These are phyloP conservation scores for Helicolenus hilgendorfi DNA, from an alignment of 2,797 vertebrate genomes.

Conservation along the genomic window DNA sequence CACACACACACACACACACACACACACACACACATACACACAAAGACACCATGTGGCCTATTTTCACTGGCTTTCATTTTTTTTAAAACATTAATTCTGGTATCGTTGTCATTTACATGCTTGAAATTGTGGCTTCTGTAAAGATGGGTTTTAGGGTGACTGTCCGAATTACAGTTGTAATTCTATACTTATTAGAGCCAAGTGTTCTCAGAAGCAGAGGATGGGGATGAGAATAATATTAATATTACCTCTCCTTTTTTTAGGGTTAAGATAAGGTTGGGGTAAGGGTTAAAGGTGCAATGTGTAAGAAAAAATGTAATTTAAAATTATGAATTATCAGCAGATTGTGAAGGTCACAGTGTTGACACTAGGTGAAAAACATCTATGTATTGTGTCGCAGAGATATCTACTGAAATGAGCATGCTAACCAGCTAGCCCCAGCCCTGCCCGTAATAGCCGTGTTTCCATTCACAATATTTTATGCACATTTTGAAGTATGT, in stretches of 20 bases:
- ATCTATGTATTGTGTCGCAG: too few relatives aligned
- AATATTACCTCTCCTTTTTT: neutral
- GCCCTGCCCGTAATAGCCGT: neutral
- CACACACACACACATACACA: neutral
- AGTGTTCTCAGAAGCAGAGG: conserved; percentile 23
- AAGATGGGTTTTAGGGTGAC: neutral
- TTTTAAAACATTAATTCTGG: neutral
- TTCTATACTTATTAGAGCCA: conserved; percentile 38
- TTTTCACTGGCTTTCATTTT: neutral
- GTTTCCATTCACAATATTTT: neutral
- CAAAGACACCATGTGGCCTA: neutral
- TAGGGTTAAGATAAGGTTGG: neutral
- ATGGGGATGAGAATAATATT: neutral
- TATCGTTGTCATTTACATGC: conserved; percentile 11
- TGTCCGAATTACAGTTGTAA: conserved; percentile 8
- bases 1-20: neutral
- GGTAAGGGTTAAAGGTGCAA: neutral
- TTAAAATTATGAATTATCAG: too few relatives aligned
- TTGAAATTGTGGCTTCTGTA: conserved; percentile 31
- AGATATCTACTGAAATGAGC: too few relatives aligned
- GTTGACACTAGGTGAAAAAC: neutral
- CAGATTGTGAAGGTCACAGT: neutral
- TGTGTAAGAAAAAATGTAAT: too few relatives aligned
- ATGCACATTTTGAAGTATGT: neutral
- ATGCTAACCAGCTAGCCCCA: too few relatives aligned